These are phyloP conservation scores for Peromyscus melanophrys DNA, from an alignment of 2,797 vertebrate species.

Conservation along the genomic window DNA sequence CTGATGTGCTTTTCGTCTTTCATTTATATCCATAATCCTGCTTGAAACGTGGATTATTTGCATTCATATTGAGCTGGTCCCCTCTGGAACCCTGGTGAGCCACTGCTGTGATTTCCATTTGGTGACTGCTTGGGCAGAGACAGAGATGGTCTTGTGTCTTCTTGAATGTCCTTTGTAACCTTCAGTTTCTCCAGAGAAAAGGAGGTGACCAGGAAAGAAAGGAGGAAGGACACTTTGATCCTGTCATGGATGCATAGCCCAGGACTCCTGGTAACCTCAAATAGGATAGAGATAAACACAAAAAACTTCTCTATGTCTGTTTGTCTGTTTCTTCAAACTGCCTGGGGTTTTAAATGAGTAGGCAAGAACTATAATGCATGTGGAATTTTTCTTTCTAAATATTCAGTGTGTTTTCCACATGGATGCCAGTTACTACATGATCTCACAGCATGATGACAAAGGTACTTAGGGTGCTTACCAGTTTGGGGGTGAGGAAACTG, in stretches of 20 bases:
- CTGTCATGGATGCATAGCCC: not conserved
- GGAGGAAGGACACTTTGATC: not conserved
- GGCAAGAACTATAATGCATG: not conserved
- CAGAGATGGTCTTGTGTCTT: conserved; percentile 8
- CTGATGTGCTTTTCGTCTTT: conserved; percentile 79
- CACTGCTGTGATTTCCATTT: conserved; percentile 21
- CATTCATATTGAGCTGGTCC: conserved; percentile 69
- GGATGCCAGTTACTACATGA: not conserved
- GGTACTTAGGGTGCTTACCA: not conserved
- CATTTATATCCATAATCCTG: conserved; percentile 78
- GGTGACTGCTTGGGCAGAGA: not conserved
- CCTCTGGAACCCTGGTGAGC: not conserved
- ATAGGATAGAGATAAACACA: not conserved
- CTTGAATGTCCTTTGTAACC: conserved; percentile 44
- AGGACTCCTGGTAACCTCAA: not conserved
- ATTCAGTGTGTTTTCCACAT: not conserved
- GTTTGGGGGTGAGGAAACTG: conserved; percentile 16
- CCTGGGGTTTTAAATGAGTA: not conserved
- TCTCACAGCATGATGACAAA: not conserved
- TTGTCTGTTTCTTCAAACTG: not conserved
- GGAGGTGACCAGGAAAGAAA: conserved; percentile 22
- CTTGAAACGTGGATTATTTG: conserved; percentile 81
- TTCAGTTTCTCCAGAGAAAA: conserved; percentile 45
- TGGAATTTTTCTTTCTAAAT: not conserved
- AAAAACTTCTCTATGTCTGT: not conserved